Evolutionary conservation across 2,888 invertebrate genomes (phyloP).

Genomic region (Rapana venosa): DNA sequence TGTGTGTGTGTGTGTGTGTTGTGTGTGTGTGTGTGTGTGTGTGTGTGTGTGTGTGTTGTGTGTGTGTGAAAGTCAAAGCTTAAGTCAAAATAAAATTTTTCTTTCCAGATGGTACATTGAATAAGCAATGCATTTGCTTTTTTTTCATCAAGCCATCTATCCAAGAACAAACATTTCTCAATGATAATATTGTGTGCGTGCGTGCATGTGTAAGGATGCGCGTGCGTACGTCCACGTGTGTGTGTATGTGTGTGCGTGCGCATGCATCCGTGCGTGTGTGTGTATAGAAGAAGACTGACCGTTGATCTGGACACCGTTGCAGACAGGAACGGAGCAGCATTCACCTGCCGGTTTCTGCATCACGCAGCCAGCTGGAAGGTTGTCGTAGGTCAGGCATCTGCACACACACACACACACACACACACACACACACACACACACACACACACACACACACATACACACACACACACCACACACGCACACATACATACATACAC

Average conservation of each 20-base stretch:
- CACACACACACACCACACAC: background rate
- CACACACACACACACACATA: conserved; percentile 5
- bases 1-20: too few relatives aligned
- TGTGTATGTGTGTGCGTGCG: conserved; percentile 6
- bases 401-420: background rate
- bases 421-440: background rate
- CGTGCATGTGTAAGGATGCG: background rate
- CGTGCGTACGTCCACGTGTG: background rate
- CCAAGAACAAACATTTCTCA: too few relatives aligned
- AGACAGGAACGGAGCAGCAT: conserved; percentile 60
- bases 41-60: too few relatives aligned
- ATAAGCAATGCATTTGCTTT: too few relatives aligned
- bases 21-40: too few relatives aligned
- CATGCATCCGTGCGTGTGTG: background rate
- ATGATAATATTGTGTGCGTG: background rate
- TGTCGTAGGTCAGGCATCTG: conserved; percentile 59
- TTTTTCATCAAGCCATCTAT: too few relatives aligned
- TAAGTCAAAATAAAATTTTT: too few relatives aligned
- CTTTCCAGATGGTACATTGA: too few relatives aligned
- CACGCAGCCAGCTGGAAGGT: conserved; percentile 59
- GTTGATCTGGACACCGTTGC: conserved; percentile 43
- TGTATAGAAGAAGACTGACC: background rate
- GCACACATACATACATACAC: background rate
- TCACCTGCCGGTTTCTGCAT: conserved; percentile 55
- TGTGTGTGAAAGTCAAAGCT: too few relatives aligned